Evolutionary conservation across 2,113 vertebrate genomes (phyloP), one percentile per base, ranked within the genome.

Genomic region (Pollachius pollachius): DNA sequence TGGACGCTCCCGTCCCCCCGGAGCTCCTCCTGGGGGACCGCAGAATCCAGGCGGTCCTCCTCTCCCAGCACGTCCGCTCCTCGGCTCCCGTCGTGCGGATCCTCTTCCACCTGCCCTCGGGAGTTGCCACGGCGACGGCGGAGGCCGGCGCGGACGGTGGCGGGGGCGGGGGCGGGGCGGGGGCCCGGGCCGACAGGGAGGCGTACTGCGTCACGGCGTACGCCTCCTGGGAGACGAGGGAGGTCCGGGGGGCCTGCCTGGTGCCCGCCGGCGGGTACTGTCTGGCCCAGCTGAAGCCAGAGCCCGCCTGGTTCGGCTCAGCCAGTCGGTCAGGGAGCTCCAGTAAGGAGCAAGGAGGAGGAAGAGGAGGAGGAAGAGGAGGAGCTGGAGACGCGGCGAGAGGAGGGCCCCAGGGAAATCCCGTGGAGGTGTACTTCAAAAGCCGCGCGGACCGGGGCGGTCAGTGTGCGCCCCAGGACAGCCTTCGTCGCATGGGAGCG

Each of bases 351-450:
- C 48, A 70, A 0, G 83, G 74, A 18, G 81, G 67, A 69, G 12
- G 41, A 48, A 9, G 41, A 48, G 41, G 9, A 9, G 41, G 67
- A 69, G 12, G 41, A 48, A 9, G 41, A 48, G 41, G 9, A 9
- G 41, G 41, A 48, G 41, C 8, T 48, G 41, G 30, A 34, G 62
- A 9, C 0, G 87, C 93, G 77, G 68, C 69, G 48, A 0, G 84
- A 77, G n/a, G 89, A 68, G 57, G 84, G 1, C 60, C 80, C 0
- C 89, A 92, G 59, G 94, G 92, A 4, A 95, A 93, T 56, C 79
- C 92, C 0, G 94, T 95, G 82, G 95, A 98, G 78, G 91, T 98
- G 1, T 97, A 98, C 78, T 97, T 96, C 64, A 89, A 90, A 74
- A 90, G 89, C 68, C 91, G 65, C 71, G 91, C 81, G 84, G 94